A percentile compares a stretch with the other conserved stretches of the same genome.
Evolutionary conservation across 2,797 vertebrate genomes (phyloP).

Genomic region (Xiphorhynchus erythropygius): DNA sequence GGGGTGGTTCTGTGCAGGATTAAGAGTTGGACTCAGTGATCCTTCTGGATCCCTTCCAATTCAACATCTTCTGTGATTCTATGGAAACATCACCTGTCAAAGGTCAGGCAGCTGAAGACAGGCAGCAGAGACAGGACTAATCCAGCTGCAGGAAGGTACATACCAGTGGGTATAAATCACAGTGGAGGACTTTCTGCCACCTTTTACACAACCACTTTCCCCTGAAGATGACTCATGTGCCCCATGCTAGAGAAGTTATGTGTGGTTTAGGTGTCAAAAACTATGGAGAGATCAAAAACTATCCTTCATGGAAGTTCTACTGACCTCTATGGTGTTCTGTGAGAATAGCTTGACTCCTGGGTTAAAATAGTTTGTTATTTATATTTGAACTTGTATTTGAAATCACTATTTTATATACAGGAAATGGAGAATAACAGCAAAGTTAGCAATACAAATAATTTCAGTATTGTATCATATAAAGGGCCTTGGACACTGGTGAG

Average conservation of each 20-base stretch:
- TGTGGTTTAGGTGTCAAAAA: neutral
- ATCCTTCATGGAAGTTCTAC: neutral
- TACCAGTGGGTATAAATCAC: neutral
- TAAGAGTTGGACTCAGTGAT: neutral
- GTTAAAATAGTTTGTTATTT: neutral
- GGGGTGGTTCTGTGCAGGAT: neutral
- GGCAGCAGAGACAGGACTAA: neutral
- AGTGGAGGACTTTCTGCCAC: neutral
- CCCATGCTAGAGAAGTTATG: fast-evolving
- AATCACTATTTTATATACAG: neutral
- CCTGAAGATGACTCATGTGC: neutral
- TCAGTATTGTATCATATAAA: neutral
- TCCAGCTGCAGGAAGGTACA: neutral
- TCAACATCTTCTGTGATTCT: neutral
- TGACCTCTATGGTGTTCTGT: neutral
- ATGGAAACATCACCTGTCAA: neutral
- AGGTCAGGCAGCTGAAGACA: neutral
- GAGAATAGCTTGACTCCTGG: neutral
- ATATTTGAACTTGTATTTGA: neutral
- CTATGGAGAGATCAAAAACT: neutral
- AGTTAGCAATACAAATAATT: neutral
- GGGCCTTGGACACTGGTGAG: neutral
- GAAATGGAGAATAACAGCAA: neutral
- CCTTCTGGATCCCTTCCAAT: neutral
- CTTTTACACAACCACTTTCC: neutral